These are phyloP conservation scores for Oncorhynchus gorbuscha DNA, from an alignment of 2,113 vertebrate species.

Conservation along the genomic window DNA sequence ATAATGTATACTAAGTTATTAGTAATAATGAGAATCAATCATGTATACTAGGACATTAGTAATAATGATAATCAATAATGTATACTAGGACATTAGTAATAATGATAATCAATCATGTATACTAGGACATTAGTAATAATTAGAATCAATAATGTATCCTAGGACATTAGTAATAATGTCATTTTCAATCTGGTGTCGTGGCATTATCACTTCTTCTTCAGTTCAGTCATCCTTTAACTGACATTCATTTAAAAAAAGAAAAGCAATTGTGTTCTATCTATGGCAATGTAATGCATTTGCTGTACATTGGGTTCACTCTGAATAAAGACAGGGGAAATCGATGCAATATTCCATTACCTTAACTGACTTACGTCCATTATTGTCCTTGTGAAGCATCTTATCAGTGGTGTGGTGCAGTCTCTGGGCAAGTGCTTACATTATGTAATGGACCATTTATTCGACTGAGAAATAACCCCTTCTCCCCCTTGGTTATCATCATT, in stretches of 20 bases:
- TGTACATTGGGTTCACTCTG: slow-evolving; percentile 48
- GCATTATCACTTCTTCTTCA: slow-evolving; percentile 1
- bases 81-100: too few species aligned
- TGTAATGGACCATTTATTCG: slow-evolving; percentile 18
- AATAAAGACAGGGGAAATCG: slow-evolving; percentile 49
- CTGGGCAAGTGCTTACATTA: slow-evolving; percentile 27
- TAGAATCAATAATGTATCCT: too few species aligned
- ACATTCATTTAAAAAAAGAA: slow-evolving; percentile 38
- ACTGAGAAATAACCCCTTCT: not conserved
- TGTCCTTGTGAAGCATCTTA: slow-evolving; percentile 38
- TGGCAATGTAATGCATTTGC: slow-evolving; percentile 49
- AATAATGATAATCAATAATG: too few species aligned
- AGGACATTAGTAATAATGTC: not conserved
- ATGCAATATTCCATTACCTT: slow-evolving; percentile 54
- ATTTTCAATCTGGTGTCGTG: not conserved
- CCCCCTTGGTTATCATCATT: too few species aligned
- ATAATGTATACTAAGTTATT: too few species aligned
- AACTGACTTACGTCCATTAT: slow-evolving; percentile 58
- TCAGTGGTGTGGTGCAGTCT: slow-evolving; percentile 25
- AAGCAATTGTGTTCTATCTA: slow-evolving; percentile 26
- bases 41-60: not conserved
- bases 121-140: not conserved
- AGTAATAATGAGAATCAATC: not conserved
- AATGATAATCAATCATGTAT: not conserved
- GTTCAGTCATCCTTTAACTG: slow-evolving; percentile 38